Conservation (phyloP, 2,797 vertebrate species). For the Rhodeus uyekii region DNA sequence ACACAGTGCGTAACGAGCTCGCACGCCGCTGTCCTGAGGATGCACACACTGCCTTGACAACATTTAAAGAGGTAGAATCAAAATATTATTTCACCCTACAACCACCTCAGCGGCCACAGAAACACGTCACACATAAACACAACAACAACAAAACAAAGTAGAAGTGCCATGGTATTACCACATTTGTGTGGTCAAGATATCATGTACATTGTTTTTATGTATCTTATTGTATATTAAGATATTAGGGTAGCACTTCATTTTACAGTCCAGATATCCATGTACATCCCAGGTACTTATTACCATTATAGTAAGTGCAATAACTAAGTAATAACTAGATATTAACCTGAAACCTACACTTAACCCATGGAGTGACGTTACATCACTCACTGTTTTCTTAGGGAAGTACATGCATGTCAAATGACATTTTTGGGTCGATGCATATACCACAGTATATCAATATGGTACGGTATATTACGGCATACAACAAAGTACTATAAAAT, state of each 20-base stretch:
- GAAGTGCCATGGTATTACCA: not conserved
- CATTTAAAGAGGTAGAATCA: constrained; percentile 25
- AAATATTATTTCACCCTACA: not conserved
- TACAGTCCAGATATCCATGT: too few species aligned
- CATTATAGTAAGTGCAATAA: too few species aligned
- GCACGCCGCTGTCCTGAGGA: constrained; percentile 7
- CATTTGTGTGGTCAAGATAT: not conserved
- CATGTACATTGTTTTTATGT: not conserved
- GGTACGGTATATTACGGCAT: not conserved
- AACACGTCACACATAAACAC: not conserved
- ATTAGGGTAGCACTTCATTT: too few species aligned
- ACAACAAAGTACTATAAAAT: not conserved
- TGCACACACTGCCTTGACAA: constrained; percentile 28
- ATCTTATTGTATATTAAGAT: too few species aligned
- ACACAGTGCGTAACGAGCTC: not conserved
- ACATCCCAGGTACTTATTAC: too few species aligned
- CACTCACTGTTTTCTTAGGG: too few species aligned
- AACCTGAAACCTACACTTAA: too few species aligned
- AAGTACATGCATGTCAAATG: not conserved
- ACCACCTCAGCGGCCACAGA: not conserved
- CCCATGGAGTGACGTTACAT: too few species aligned
- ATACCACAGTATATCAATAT: not conserved
- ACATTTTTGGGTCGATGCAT: not conserved
- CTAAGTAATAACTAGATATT: too few species aligned
- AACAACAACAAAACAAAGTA: not conserved